These are phyloP conservation scores for Poeciliopsis turneri DNA, from an alignment of 2,797 vertebrate genomes.

Conservation along the genomic window DNA sequence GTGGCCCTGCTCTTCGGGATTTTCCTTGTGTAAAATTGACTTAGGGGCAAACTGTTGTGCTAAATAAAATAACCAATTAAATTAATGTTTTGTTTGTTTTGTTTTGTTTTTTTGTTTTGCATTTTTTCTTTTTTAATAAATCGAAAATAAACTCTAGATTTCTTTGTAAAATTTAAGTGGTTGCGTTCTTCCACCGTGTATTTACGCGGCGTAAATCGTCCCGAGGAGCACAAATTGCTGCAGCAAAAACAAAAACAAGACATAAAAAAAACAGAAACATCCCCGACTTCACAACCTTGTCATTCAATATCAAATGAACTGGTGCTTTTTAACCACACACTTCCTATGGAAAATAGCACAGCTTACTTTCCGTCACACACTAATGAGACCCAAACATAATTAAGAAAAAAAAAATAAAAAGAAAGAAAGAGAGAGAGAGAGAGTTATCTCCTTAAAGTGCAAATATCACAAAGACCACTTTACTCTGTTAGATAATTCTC, in stretches of 20 bases:
- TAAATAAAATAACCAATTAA: background rate
- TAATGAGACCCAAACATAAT: background rate
- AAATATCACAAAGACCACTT: background rate
- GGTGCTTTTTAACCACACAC: background rate
- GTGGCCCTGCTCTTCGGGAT: background rate
- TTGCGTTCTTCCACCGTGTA: background rate
- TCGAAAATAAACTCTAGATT: background rate
- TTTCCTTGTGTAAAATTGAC: background rate
- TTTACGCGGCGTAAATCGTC: background rate
- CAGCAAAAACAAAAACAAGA: background rate
- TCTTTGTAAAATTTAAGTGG: background rate
- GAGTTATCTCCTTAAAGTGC: background rate
- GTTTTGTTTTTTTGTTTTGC: background rate
- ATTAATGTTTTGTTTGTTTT: background rate
- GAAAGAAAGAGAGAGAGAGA: too few species aligned
- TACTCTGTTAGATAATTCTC: background rate
- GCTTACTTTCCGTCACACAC: background rate
- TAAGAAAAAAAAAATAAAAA: too few species aligned
- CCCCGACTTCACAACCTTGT: background rate
- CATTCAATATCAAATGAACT: background rate
- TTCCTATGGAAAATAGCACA: background rate
- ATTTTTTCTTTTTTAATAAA: background rate
- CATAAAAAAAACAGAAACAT: too few species aligned
- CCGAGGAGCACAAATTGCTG: background rate
- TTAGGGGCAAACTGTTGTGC: background rate